These are phyloP conservation scores for Scortum barcoo DNA, from an alignment of 2,113 vertebrate species.

Conservation along the genomic window DNA sequence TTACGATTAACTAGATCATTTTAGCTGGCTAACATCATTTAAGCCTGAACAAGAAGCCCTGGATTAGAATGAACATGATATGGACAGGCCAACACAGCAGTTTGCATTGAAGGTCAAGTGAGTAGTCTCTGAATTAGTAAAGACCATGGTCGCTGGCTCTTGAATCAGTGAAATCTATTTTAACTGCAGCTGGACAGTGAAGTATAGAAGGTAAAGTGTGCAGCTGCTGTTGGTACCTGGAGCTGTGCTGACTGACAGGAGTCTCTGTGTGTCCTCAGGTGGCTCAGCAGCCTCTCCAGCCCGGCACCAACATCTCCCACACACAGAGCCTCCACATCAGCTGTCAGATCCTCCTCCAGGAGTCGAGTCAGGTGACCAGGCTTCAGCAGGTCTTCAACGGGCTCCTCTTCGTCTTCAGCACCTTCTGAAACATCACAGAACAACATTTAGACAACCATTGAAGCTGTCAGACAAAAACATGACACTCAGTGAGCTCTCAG, in stretches of 20 bases:
- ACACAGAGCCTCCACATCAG: constrained; percentile 87
- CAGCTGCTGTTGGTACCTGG: constrained; percentile 78
- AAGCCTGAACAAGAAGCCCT: background rate
- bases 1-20: background rate
- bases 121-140: no score
- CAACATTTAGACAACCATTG: background rate
- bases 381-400: constrained; percentile 85
- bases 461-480: no score
- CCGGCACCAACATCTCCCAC: constrained; percentile 83
- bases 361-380: constrained; percentile 89
- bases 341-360: constrained; percentile 89
- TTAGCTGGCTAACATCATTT: background rate
- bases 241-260: constrained; percentile 83
- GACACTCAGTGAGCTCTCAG: no score
- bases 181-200: background rate
- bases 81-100: background rate
- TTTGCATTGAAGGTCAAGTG: background rate
- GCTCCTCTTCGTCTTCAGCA: constrained; percentile 75
- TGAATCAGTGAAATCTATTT: background rate
- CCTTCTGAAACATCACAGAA: constrained; percentile 61
- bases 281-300: constrained; percentile 86
- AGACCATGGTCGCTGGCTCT: no score
- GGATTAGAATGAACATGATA: background rate
- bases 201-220: background rate
- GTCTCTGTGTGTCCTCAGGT: constrained; percentile 86